These are phyloP conservation scores for Scelioninae gen. 1 DNA, from an alignment of 2,888 invertebrate genomes.

Conservation along the genomic window DNA sequence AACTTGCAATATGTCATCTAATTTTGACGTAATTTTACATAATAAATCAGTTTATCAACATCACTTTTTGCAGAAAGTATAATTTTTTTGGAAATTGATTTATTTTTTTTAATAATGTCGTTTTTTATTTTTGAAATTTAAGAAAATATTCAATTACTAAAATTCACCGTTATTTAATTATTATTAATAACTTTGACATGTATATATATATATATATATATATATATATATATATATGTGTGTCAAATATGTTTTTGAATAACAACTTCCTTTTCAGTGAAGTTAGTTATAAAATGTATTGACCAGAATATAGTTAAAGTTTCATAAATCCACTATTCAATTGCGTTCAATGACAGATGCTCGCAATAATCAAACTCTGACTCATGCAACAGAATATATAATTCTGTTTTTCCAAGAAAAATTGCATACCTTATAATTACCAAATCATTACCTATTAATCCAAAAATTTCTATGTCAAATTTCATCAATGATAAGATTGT, in stretches of 20 bases:
- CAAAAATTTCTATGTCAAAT: neutral
- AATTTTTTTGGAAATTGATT: neutral
- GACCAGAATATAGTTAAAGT: constrained; percentile 12
- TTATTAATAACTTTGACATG: no score
- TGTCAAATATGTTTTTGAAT: neutral
- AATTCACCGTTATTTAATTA: no score
- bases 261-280: neutral
- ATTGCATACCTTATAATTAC: neutral
- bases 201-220: no score
- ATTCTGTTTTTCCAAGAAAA: neutral
- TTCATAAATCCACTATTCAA: constrained; percentile 29
- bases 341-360: constrained; percentile 23
- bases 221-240: no score
- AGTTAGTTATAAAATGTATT: constrained; percentile 9
- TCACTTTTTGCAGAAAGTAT: neutral
- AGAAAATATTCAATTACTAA: no score
- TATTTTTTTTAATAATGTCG: neutral
- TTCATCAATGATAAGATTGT: neutral
- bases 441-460: neutral
- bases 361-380: constrained; percentile 17
- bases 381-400: neutral
- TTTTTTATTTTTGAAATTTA: neutral
- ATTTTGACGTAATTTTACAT: no score
- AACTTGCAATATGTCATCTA: neutral
- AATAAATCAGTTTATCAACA: constrained; percentile 63